Evolutionary conservation across 2,797 vertebrate species (phyloP).

Genomic region (Lepus townsendii): DNA sequence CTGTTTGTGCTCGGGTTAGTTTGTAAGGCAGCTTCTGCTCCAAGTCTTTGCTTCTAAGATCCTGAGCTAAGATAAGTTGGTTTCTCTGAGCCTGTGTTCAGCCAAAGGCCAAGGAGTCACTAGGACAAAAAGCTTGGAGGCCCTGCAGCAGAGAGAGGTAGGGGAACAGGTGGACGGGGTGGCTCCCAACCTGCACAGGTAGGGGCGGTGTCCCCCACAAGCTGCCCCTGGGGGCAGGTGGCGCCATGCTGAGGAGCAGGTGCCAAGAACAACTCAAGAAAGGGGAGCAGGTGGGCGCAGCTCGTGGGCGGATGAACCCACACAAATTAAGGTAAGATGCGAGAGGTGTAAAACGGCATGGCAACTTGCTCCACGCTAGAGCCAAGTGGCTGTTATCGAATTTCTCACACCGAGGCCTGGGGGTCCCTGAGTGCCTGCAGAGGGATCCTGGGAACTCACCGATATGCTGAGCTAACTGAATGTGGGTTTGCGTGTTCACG

Average conservation of each 20-base stretch:
- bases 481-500: not conserved
- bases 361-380: not conserved
- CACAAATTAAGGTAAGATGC: not conserved
- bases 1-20: not conserved
- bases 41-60: slow-evolving; percentile 33
- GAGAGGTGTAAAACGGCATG: not conserved
- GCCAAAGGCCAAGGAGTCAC: not conserved
- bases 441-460: not conserved
- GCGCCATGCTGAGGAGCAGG: not conserved
- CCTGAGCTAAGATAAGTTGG: not conserved
- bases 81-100: not conserved
- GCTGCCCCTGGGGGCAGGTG: not conserved
- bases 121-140: not conserved
- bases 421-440: not conserved
- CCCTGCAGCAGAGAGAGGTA: not conserved
- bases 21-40: slow-evolving; percentile 6
- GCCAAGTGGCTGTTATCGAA: not conserved
- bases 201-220: not conserved
- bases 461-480: not conserved
- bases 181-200: not conserved
- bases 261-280: not conserved
- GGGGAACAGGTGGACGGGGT: not conserved
- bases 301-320: not conserved
- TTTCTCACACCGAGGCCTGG: not conserved
- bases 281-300: not conserved